Percentiles rank a stretch among this genome's conserved stretches.
These are phyloP conservation scores for Catamblyrhynchus diadema DNA, from an alignment of 2,797 vertebrate genomes.

Conservation along the genomic window DNA sequence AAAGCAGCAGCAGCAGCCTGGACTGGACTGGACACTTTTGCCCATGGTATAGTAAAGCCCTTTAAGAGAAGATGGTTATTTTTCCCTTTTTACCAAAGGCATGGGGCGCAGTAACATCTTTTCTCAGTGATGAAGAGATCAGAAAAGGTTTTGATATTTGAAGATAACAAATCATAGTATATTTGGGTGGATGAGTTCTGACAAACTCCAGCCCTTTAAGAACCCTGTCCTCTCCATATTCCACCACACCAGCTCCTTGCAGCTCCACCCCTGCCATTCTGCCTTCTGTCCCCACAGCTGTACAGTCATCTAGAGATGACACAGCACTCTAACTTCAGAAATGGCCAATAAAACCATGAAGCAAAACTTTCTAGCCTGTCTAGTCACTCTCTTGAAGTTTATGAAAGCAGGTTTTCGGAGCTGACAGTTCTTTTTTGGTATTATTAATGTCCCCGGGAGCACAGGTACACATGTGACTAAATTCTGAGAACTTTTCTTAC, in stretches of 20 bases:
- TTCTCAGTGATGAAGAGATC: neutral
- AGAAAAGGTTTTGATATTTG: neutral
- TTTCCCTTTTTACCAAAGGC: neutral
- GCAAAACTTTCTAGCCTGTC: neutral
- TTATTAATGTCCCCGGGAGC: neutral
- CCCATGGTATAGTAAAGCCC: neutral
- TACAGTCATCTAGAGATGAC: neutral
- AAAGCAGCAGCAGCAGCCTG: neutral
- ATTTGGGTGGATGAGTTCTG: neutral
- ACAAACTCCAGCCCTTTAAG: neutral
- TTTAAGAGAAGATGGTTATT: neutral
- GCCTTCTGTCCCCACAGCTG: neutral
- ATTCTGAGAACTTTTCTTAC: neutral
- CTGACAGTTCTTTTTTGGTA: neutral
- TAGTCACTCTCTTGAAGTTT: neutral
- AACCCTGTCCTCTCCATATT: neutral
- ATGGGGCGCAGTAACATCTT: neutral
- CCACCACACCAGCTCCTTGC: neutral
- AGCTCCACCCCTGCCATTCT: neutral
- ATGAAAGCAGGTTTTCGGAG: neutral
- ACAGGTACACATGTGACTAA: neutral
- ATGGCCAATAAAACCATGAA: neutral
- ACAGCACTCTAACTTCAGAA: constrained; percentile 18
- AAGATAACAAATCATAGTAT: neutral
- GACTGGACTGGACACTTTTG: neutral